Base-by-base conservation (phyloP, 1,140 invertebrate genomes). In the Nylanderia fulva region DNA sequence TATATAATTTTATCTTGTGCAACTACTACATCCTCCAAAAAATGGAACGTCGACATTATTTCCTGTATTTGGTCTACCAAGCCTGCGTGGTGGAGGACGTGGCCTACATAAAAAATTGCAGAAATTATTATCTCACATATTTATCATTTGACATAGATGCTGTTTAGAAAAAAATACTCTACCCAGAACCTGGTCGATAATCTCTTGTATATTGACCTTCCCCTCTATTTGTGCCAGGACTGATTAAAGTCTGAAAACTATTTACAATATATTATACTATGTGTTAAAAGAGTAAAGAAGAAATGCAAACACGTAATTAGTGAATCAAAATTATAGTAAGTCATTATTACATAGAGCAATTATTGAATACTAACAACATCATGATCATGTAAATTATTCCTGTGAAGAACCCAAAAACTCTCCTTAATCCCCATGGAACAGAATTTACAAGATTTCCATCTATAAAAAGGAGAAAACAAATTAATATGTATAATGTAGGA, bases 11-110 rank as follows among this genome's bases (percentile, higher is more conserved):
- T 66, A 88, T 84, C 86, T 63, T 11, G 85, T 45, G 54, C 93
- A 93, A 86, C 91, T 93, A 27, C 89, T 90, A 60, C 93, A 93
- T 39, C 93, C 92, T 54, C 91, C 91, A 0, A 72, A 82, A 36
- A 86, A 85, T 63, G 92, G 92, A 86, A 92, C 64, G 39, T 88
- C 60, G 13, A 92, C 80, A 66, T 72, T 87, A 42, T 86, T 68
- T 15, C 92, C 87, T 33, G 84, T 83, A 42, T 91, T 90, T 7
- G 87, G 84, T 69, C 88, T 82, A 27, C 91, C 88, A 9, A 91
- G 71, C 77, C 88, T 92, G 29, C 88, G 90, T 0, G 66, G 83
- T 42, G 91, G 86, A 21, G 86, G 89, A 72, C 68, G 85, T 27
- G 89, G 85, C n/a, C 91, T 90, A 52, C 0, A 61, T 42, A 36